Conservation (phyloP, 2,797 vertebrate species). For the Erethizon dorsatum region DNA sequence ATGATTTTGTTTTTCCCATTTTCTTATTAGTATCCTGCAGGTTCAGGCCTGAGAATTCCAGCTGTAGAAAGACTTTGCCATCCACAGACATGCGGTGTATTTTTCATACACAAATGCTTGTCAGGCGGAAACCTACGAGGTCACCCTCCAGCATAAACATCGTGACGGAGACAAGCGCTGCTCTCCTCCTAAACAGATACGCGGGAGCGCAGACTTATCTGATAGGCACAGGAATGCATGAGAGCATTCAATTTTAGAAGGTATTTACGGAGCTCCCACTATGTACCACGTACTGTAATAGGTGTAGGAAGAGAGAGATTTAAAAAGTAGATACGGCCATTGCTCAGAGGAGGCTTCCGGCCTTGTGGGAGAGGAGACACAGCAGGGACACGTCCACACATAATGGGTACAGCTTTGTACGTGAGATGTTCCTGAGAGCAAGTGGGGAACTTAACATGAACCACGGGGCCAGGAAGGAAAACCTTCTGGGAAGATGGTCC, state of each 20-base stretch:
- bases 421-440: neutral
- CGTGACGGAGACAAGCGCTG: neutral
- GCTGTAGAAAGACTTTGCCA: constrained; percentile 15
- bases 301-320: neutral
- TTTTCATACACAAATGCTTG: constrained; percentile 32
- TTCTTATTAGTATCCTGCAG: neutral
- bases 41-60: constrained; percentile 24
- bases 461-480: neutral
- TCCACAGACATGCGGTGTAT: neutral
- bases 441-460: neutral
- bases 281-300: neutral
- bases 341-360: neutral
- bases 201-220: neutral
- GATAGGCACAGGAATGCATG: neutral
- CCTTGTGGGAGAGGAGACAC: neutral
- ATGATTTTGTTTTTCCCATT: neutral
- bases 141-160: neutral
- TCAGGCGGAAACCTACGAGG: constrained; percentile 46
- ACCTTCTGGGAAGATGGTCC: neutral
- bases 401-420: neutral
- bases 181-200: neutral
- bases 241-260: constrained; percentile 14
- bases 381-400: neutral
- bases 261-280: neutral
- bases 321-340: neutral